Base-by-base conservation (phyloP, 2,888 invertebrate genomes). In the Linnaemya tessellans region DNA sequence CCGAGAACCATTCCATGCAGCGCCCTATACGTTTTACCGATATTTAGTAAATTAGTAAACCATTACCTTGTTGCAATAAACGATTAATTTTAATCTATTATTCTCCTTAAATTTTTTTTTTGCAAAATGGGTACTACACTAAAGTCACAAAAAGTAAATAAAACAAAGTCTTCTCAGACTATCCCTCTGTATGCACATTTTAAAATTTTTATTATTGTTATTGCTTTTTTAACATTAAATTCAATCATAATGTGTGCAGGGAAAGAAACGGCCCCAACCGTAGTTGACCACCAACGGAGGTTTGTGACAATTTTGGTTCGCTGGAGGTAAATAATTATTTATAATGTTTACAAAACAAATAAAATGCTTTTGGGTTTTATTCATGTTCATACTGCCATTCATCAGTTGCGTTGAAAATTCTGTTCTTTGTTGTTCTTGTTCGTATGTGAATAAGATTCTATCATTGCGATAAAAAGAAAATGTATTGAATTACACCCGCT, bases 231-330 rank as follows among this genome's bases (percentile, higher is more conserved):
- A 68, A 58, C 46, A 56, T 73, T 84, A 49, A 77, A 38, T 73
- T 64, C 51, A 77, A 73, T 67, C 78, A 22, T n/a, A 65, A 65
- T 81, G 60, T 38, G 49, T 62, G 20, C 46, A 60, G n/a, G 41
- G 58, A 74, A 22, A 41, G 46, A 46, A 70, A 56, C 56, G 43
- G 64, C 51, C 25, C 46, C 65, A 79, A 79, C 74, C 46, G 75
- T 54, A 46, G 60, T 15, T 83, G 87, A 84, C 87, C 87, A 87
- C 87, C 87, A 86, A 74, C 84, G 75, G 81, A 74, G 87, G 79
- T 79, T 79, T 86, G 80, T 86, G 87, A 86, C 84, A 84, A 84
- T 87, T 87, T 87, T 80, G 73, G 74, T 83, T 84, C 80, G 77
- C 70, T 86, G 80, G 65, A 70, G 78, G 84, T 81, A 81, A 70